Evolutionary conservation across 1,140 invertebrate genomes (phyloP), one percentile per base, ranked within the genome.

Genomic region (Lordiphosa collinella): DNA sequence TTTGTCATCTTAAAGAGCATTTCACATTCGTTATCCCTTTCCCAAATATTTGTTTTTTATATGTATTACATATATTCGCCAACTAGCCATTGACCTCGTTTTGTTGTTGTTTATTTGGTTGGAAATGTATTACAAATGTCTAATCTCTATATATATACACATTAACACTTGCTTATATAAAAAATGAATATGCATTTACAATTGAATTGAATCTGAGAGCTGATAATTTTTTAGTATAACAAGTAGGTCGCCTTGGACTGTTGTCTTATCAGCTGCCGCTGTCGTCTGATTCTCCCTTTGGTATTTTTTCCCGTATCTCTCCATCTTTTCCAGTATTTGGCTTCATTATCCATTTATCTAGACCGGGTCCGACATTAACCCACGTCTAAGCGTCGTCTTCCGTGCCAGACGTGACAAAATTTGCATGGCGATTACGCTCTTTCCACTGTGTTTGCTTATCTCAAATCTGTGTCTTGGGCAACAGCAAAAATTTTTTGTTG

Each of bases 351-450:
- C 70, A 64, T 54, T 51, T 75, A 75, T 74, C 71, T 75, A 74
- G 55, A 54, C 50, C 52, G 66, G 43, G 56, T 53, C 68, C 66
- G 70, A 48, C 71, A 67, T 66, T 62, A 75, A 68, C 46, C 72
- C 78, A 84, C 76, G 76, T 82, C 76, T 84, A 84, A 68, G 63
- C 67, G 67, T 84, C 68, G 75, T 82, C 74, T 78, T 68, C 57
- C 54, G 54, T 49, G 38, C n/a, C 54, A 82, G 73, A 82, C 76
- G 76, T 82, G 76, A 82, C 78, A 72, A 66, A 82, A 82, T 82
- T 82, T 82, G 76, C 78, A 72, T 84, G 58, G 43, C 54, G 60
- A 74, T 69, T 75, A 73, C 31, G 35, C 18, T 65, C 69, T 55
- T 32, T 29, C 29, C 38, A n/a, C 31, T 35, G 37, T 35, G 37